Base-by-base conservation (phyloP, 2,888 invertebrate species). In the Platycheirus albimanus region DNA sequence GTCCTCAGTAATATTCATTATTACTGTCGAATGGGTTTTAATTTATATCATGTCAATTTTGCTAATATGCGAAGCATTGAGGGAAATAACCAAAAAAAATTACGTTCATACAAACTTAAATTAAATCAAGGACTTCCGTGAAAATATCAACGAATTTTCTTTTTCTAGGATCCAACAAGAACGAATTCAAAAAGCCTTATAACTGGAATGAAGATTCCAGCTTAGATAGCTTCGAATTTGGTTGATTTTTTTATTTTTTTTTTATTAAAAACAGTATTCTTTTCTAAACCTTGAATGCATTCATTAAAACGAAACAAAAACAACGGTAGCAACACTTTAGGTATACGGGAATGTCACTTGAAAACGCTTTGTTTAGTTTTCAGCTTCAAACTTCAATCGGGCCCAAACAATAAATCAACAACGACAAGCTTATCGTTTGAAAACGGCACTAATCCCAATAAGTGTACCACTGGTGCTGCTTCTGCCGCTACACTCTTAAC, bases 361-460 rank as follows among this genome's bases (percentile, higher is more conserved):
- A 24, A 52, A 52, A 54, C 38, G 13, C 49, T 33, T 43, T 72
- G 58, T 66, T 11, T 7, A 6, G 7, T 11, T 41, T 7, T 20
- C 13, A 41, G 41, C 51, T 49, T 67, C 63, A 77, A 63, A 41
- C 49, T 47, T 63, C 43, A 36, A 41, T 63, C 58, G 63, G 30
- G 15, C 38, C 28, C 28, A 69, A 76, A 56, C 70, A 56, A 80
- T 80, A 80, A 80, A 80, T 80, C 75, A 75, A 47, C 52, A 75
- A 75, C 45, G 64, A 43, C 30, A 51, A 45, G 54, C 71, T 72
- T 72, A 41, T 58, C 43, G 47, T 56, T 80, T 7, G 74, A 75
- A 75, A 69, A 69, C 47, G 63, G 11, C 20, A 67, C 75, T 76
- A 80, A 80, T 76, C 75, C 80, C 56, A 80, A 64, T 80, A 76